Evolutionary conservation across 2,113 vertebrate genomes (phyloP).

Genomic region (Oncorhynchus kisutch): DNA sequence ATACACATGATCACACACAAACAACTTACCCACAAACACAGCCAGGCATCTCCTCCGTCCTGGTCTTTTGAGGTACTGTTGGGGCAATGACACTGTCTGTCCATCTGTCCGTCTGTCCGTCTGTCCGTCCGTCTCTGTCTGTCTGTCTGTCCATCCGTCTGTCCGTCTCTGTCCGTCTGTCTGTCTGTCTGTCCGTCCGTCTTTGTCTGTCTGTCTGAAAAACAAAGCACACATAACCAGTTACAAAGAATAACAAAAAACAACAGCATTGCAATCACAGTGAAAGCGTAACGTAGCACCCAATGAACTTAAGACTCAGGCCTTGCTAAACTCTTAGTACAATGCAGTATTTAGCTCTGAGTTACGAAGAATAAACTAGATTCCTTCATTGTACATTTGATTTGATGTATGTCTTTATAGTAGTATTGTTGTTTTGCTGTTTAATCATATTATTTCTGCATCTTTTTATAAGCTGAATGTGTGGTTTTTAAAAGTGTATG

Average conservation of each 20-base stretch:
- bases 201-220: constrained; percentile 10
- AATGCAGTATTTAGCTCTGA: constrained; percentile 9
- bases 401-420: neutral
- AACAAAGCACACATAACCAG: constrained; percentile 44
- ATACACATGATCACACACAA: constrained; percentile 15
- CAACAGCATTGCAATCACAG: constrained; percentile 13
- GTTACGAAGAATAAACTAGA: constrained; percentile 38
- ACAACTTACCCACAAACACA: constrained; percentile 16
- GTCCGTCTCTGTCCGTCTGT: neutral
- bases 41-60: constrained; percentile 10
- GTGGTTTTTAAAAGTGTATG: constrained; percentile 40
- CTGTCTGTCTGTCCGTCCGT: no score
- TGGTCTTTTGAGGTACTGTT: neutral
- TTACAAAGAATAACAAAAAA: constrained; percentile 28
- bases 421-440: constrained; percentile 57
- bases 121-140: no score
- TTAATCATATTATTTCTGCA: constrained; percentile 53
- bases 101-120: no score
- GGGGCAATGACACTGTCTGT: neutral
- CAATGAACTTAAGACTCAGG: constrained; percentile 38
- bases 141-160: neutral
- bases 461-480: constrained; percentile 50
- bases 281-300: constrained; percentile 22
- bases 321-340: constrained; percentile 13
- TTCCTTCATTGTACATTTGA: constrained; percentile 37